Percentiles rank a stretch among this genome's conserved stretches.
Conservation (phyloP, 2,797 vertebrate genomes). For the Neopelma chrysocephalum region DNA sequence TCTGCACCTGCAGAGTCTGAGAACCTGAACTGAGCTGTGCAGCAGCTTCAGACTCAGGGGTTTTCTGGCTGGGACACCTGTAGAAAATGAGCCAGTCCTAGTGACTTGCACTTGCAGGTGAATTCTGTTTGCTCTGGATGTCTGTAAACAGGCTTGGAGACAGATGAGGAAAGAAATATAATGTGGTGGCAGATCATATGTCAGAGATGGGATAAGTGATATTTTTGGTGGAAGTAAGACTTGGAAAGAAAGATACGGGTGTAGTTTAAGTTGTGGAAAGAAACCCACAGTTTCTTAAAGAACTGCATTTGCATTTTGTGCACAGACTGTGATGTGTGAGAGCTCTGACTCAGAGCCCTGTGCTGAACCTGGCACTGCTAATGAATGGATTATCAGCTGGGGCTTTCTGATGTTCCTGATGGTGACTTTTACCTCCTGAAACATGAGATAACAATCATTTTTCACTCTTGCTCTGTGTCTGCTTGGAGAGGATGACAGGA, state of each 20-base stretch:
- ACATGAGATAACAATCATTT: background rate
- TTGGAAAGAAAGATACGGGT: background rate
- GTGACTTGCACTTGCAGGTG: background rate
- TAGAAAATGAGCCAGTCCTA: background rate
- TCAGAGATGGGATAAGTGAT: background rate
- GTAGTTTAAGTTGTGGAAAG: background rate
- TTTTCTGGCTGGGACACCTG: background rate
- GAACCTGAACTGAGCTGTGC: background rate
- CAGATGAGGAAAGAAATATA: background rate
- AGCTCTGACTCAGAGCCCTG: background rate
- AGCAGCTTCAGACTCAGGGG: background rate
- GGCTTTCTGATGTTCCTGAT: background rate
- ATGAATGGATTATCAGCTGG: background rate
- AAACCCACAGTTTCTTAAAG: background rate
- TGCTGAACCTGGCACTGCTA: background rate
- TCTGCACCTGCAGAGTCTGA: background rate
- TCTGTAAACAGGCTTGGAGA: background rate
- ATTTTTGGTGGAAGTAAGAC: background rate
- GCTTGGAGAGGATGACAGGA: background rate
- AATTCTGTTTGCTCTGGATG: background rate
- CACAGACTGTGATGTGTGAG: fast-evolving
- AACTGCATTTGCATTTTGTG: background rate
- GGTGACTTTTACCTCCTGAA: background rate
- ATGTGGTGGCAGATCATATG: background rate
- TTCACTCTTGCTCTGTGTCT: fast-evolving